phyloP scores from a whole-genome alignment of 2,888 invertebrate genomes.

The Caenorhabditis sulstoni region DNA sequence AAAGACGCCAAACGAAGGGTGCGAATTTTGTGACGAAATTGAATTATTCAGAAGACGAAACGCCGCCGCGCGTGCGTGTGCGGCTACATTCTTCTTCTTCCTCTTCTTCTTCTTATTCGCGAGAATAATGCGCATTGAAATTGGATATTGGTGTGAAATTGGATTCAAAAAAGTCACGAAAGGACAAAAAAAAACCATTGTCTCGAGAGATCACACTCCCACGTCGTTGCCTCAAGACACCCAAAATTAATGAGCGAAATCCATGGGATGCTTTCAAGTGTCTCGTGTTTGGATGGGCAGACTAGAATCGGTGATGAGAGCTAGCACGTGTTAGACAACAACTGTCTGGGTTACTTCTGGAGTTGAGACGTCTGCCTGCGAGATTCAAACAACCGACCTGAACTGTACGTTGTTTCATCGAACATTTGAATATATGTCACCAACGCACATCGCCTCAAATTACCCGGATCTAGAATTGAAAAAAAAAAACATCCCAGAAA shows the following conservation, averaged over 20 bases:
- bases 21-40: neutral
- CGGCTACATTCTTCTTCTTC: neutral
- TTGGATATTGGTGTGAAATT: conserved; percentile 47
- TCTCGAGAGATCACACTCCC: neutral
- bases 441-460: too few species aligned
- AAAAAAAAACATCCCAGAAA: too few species aligned
- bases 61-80: neutral
- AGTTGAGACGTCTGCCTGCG: too few species aligned
- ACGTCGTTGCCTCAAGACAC: conserved; percentile 27
- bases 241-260: conserved; percentile 37
- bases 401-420: too few species aligned
- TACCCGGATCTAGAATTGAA: too few species aligned
- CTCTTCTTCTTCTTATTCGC: too few species aligned
- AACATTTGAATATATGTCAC: too few species aligned
- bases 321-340: conserved; percentile 13
- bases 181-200: conserved; percentile 24
- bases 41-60: conserved; percentile 1
- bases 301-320: conserved; percentile 7
- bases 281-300: neutral
- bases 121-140: conserved; percentile 26
- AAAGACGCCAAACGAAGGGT: too few species aligned
- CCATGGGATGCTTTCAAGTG: conserved; percentile 13
- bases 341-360: too few species aligned
- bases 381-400: too few species aligned
- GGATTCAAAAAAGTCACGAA: conserved; percentile 8